Base-by-base conservation (phyloP, 2,888 invertebrate species). In the Megaustenia siamemsis region DNA sequence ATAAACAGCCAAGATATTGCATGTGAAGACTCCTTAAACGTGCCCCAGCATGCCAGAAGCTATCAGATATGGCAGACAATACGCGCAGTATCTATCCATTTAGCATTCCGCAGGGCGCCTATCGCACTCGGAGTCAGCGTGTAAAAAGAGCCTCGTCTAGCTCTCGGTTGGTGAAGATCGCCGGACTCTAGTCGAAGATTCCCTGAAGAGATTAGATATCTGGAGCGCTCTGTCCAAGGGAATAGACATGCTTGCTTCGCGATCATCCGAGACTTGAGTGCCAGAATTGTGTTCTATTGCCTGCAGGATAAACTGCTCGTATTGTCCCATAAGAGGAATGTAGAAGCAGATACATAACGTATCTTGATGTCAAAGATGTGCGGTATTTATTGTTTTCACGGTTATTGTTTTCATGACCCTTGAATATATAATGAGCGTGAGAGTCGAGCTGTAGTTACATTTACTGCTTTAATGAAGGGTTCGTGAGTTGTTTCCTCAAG, bases 41-140 rank as follows among this genome's bases (percentile, higher is more conserved):
- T 28, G 63, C 78, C 21, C 43, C 43, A 1, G 45, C 1, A 43
- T 43, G 66, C 66, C 45, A 63, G 12, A 28, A 40, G 63, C 56
- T 28, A 78, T 78, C 78, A 63, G 78, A 63, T 78, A 66, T 21
- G 32, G 43, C 78, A 24, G 8, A 78, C 78, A 66, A 45, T 78
- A 40, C 45, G 32, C 63, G 40, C 66, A 43, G 66, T 78, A 78
- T 78, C 63, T 66, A 78, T 43, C 78, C 40, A 38, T 78, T 78
- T 78, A 78, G 63, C 78, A 40, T 63, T 66, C 63, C 66, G 15
- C 35, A 21, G 78, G 63, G 78, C 78, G 63, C 78, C 66, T 78
- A 78, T 78, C 78, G n/a, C 63, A 28, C n/a, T 1, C 63, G 32
- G 78, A 45, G 63, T 66, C 63, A 78, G 78, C 28, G 78, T 66